A percentile compares a stretch with the other conserved stretches of the same genome.
Conservation (phyloP, 1,140 invertebrate species). For the Trissolcus basalis region DNA sequence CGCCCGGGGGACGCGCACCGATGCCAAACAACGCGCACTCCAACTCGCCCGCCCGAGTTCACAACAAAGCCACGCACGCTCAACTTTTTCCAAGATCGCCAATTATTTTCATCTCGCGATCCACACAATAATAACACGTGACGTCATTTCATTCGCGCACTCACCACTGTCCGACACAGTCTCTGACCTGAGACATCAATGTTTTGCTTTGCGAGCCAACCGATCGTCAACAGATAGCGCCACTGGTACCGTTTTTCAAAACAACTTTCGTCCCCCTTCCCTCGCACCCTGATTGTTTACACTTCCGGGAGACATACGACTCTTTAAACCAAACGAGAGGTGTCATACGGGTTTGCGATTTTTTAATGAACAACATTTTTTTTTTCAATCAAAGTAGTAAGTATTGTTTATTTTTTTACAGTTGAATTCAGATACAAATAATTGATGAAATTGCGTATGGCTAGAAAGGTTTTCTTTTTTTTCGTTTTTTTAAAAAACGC, state of each 20-base stretch:
- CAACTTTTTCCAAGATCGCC: neutral
- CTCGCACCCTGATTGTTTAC: too few relatives aligned
- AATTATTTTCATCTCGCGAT: constrained; percentile 16
- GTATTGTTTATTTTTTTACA: too few relatives aligned
- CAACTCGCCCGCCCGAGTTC: neutral
- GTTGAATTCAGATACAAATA: too few relatives aligned
- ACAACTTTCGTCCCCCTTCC: too few relatives aligned
- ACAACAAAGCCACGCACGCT: neutral
- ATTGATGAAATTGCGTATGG: too few relatives aligned
- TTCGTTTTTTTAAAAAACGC: too few relatives aligned
- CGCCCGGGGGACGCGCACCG: neutral
- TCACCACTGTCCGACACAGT: constrained; percentile 4
- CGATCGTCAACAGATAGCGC: constrained; percentile 6
- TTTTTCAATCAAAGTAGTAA: too few relatives aligned
- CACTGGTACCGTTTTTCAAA: neutral
- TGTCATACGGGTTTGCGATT: too few relatives aligned
- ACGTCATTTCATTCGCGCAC: constrained; percentile 22
- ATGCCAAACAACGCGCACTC: neutral
- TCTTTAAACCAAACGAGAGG: too few relatives aligned
- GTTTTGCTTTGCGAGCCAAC: constrained; percentile 21
- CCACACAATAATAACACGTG: constrained; percentile 39
- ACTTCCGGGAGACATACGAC: too few relatives aligned
- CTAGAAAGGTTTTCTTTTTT: too few relatives aligned
- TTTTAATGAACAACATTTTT: too few relatives aligned
- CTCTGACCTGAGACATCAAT: constrained; percentile 22